phyloP scores from a whole-genome alignment of 2,888 invertebrate genomes.

The Dryocosmus kuriphilus region DNA sequence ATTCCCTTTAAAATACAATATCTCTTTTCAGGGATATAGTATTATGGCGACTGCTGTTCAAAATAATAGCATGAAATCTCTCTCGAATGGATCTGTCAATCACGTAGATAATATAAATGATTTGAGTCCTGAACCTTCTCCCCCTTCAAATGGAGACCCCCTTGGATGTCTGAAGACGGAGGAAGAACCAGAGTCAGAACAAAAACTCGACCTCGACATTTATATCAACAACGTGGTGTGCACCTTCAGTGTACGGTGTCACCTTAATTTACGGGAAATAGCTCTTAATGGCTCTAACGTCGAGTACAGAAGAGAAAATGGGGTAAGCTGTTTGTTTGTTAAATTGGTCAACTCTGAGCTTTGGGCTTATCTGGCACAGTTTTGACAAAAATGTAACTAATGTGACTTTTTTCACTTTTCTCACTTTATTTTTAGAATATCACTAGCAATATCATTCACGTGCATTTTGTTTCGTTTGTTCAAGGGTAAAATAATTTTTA shows the following conservation, averaged over 20 bases:
- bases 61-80: conserved; percentile 89
- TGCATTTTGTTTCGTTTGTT: too few species aligned
- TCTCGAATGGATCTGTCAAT: conserved; percentile 83
- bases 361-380: too few species aligned
- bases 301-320: conserved; percentile 95
- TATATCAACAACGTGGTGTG: conserved; percentile 98
- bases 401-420: too few species aligned
- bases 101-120: conserved; percentile 70
- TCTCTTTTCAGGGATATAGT: conserved; percentile 67
- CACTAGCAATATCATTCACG: too few species aligned
- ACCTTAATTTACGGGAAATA: conserved; percentile 95
- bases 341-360: not conserved
- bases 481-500: too few species aligned
- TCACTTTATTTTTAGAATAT: too few species aligned
- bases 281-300: conserved; percentile 96
- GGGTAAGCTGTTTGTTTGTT: conserved; percentile 78
- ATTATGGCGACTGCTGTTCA: conserved; percentile 90
- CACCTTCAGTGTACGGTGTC: conserved; percentile 97
- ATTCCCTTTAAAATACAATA: not conserved
- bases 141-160: conserved; percentile 58
- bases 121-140: conserved; percentile 64
- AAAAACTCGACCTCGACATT: conserved; percentile 89
- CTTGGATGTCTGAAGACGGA: conserved; percentile 42
- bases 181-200: conserved; percentile 57
- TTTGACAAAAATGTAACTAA: too few species aligned